Base-by-base conservation (phyloP, 2,113 vertebrate genomes). In the Pao palembangensis region DNA sequence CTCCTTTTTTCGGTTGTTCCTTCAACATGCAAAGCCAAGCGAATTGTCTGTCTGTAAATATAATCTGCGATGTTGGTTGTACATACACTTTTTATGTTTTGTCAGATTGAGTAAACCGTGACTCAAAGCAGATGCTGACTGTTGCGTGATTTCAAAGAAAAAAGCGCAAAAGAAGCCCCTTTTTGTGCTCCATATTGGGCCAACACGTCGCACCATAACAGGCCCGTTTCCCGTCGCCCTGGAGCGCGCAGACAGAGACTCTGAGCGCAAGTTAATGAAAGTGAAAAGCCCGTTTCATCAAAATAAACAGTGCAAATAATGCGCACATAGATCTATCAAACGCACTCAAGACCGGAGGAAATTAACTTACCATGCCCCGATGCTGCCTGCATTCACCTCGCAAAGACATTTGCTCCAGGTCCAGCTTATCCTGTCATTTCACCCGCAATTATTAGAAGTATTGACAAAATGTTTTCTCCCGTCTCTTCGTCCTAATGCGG, bases 11-110 rank as follows among this genome's bases (percentile, higher is more conserved):
- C 76, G 72, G 68, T 83, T 87, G 79, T 85, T 88, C 85, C 71
- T 80, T 72, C 69, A 84, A 89, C 83, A 89, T 88, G 89, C 87
- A 88, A 87, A 88, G 68, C 65, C 75, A 85, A 85, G 90, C 91
- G 93, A 90, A 88, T 90, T 93, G 92, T 84, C 81, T 98, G 92
- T 98, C 79, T 98, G 93, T 99, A 96, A 95, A 98, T 95, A 98
- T 94, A 93, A 93, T 94, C 93, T 93, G 92, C 91, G 91, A 95
- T 94, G 95, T 95, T 92, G 95, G 95, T 92, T 99, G 95, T 98
- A 96, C 76, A 89, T 93, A 98, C 93, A 95, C 93, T 96, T 98
- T 98, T 94, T 98, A 98, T 98, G 95, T 87, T 90, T 98, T 96
- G 93, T 93, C 94, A 96, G 94, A 96, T 92, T 93, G 94, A 97